These are phyloP conservation scores for Montipora capricornis DNA, from an alignment of 64 coral and sea anemone genomes.

Conservation along the genomic window DNA sequence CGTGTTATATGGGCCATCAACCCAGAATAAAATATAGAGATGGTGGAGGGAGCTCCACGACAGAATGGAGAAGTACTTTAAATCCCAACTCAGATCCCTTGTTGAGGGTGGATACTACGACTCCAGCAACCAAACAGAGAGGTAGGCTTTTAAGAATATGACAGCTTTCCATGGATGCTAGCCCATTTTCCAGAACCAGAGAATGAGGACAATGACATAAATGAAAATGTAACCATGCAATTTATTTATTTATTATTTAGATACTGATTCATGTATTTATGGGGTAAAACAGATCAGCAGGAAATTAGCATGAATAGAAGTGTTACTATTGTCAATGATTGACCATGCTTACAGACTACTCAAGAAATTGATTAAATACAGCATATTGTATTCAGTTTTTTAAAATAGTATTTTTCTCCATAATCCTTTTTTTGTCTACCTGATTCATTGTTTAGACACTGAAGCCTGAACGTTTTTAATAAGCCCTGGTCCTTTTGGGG, in stretches of 20 bases:
- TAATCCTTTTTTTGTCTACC: too few species aligned
- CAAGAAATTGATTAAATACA: slow-evolving; percentile 1
- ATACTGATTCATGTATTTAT: too few species aligned
- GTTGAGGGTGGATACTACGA: slow-evolving; percentile 49
- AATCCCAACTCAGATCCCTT: slow-evolving; percentile 41
- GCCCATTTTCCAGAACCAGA: too few species aligned
- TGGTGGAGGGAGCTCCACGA: slow-evolving; percentile 23
- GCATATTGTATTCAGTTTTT: slow-evolving; percentile 4
- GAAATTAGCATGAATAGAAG: neutral
- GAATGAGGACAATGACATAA: too few species aligned
- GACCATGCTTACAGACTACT: neutral
- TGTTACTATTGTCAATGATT: neutral
- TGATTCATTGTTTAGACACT: neutral
- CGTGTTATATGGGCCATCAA: slow-evolving; percentile 28
- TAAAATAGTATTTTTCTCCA: neutral
- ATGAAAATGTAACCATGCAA: too few species aligned
- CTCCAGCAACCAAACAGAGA: slow-evolving; percentile 30
- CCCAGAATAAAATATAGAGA: slow-evolving; percentile 29
- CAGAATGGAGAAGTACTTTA: slow-evolving; percentile 42
- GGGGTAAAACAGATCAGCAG: too few species aligned
- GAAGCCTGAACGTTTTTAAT: neutral
- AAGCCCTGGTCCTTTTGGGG: neutral
- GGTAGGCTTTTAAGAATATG: neutral
- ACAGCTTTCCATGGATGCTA: too few species aligned
- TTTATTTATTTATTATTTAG: too few species aligned